These are phyloP conservation scores for Corvus moneduloides DNA, from an alignment of 2,113 vertebrate genomes.

Conservation along the genomic window DNA sequence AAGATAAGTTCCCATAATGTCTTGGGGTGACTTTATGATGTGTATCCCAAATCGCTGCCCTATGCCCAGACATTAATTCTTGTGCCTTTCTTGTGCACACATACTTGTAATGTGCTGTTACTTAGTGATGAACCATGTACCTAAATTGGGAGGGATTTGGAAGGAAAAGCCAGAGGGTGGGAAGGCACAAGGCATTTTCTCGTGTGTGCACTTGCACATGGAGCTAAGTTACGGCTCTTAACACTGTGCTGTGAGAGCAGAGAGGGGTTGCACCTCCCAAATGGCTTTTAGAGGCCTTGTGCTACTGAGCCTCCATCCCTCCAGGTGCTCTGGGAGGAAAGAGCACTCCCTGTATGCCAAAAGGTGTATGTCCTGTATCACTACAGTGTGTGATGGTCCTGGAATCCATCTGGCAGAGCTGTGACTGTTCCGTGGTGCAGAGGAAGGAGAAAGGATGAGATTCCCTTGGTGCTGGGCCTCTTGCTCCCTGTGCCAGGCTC, in stretches of 20 bases:
- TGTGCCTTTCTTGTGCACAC: too few species aligned
- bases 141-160: background rate
- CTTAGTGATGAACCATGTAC: background rate
- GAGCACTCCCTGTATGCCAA: background rate
- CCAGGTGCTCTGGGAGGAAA: background rate
- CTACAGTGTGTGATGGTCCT: background rate
- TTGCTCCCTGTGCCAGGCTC: background rate
- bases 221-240: background rate
- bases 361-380: background rate
- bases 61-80: too few species aligned
- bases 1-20: background rate
- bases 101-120: background rate
- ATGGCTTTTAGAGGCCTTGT: background rate
- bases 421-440: accelerated
- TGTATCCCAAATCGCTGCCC: too few species aligned
- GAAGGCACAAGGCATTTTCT: background rate
- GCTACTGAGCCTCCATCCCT: background rate
- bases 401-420: background rate
- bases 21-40: too few species aligned
- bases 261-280: background rate
- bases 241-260: background rate
- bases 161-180: background rate
- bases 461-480: background rate
- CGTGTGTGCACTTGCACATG: background rate
- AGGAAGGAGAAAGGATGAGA: background rate